A percentile compares a stretch with the other conserved stretches of the same genome.
Conservation (phyloP, 2,888 invertebrate genomes). For the Dyspetes luteomarginatus region DNA sequence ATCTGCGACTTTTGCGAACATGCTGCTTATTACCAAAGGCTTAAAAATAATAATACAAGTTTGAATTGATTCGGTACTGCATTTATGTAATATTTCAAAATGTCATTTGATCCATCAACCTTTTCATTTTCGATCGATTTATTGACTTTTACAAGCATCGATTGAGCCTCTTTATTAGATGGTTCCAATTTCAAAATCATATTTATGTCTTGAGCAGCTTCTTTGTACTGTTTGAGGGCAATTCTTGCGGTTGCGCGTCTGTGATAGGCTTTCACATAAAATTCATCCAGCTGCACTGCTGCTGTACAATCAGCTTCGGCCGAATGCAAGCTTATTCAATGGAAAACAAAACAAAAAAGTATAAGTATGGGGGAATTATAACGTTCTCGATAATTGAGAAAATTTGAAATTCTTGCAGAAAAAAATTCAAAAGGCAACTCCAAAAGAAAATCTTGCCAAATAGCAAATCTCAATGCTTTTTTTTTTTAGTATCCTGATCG, state of each 20-base stretch:
- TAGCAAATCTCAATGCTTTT: too few species aligned
- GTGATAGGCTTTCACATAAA: constrained; percentile 93
- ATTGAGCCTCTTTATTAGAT: constrained; percentile 88
- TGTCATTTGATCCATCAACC: constrained; percentile 79
- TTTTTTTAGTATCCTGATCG: too few species aligned
- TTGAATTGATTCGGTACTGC: too few species aligned
- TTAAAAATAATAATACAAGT: constrained; percentile 35
- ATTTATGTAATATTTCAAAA: too few species aligned
- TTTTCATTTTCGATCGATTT: constrained; percentile 85
- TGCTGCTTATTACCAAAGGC: constrained; percentile 48
- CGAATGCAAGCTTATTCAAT: constrained; percentile 85
- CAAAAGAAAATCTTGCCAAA: too few species aligned
- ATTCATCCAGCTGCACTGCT: constrained; percentile 90
- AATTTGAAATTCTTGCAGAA: too few species aligned
- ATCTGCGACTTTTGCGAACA: constrained; percentile 10
- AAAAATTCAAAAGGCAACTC: too few species aligned
- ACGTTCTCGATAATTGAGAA: too few species aligned
- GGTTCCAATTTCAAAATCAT: constrained; percentile 91
- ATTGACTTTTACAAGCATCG: constrained; percentile 86
- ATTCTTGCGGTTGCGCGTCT: constrained; percentile 91
- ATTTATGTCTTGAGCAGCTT: constrained; percentile 89
- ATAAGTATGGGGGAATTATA: too few species aligned
- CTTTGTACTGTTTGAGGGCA: constrained; percentile 88
- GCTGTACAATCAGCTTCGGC: constrained; percentile 92
- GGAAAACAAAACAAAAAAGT: not conserved